Conservation (phyloP, 2,113 vertebrate genomes). For the Tonatia bakeri region DNA sequence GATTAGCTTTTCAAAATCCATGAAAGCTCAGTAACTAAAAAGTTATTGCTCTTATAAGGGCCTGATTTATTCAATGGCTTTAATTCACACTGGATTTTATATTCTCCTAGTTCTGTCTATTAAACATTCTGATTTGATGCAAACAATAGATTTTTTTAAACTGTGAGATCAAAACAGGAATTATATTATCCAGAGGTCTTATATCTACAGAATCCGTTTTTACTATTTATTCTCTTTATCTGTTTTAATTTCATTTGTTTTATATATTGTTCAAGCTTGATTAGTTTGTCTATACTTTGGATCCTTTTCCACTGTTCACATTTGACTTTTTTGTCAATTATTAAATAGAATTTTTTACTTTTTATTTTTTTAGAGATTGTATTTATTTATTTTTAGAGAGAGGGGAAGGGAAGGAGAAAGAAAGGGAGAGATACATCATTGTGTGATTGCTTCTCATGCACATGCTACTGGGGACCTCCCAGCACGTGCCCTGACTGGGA, state of each 20-base stretch:
- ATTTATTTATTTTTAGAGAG: no score
- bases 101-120: neutral
- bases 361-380: neutral
- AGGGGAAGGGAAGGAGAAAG: no score
- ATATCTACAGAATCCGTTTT: neutral
- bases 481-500: no score
- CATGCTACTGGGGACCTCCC: no score
- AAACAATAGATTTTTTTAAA: neutral
- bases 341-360: neutral
- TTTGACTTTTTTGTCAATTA: neutral
- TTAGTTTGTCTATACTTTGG: neutral
- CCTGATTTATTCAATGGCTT: neutral
- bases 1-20: neutral
- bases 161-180: neutral
- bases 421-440: no score
- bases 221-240: neutral
- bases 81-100: neutral
- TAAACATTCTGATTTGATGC: neutral
- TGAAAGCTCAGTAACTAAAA: neutral
- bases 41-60: neutral
- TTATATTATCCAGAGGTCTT: neutral
- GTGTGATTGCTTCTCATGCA: no score
- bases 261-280: neutral
- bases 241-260: neutral
- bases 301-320: neutral